A percentile compares a stretch with the other conserved stretches of the same genome.
Conservation (phyloP, 2,797 vertebrate genomes). For the Micrastur ruficollis region DNA sequence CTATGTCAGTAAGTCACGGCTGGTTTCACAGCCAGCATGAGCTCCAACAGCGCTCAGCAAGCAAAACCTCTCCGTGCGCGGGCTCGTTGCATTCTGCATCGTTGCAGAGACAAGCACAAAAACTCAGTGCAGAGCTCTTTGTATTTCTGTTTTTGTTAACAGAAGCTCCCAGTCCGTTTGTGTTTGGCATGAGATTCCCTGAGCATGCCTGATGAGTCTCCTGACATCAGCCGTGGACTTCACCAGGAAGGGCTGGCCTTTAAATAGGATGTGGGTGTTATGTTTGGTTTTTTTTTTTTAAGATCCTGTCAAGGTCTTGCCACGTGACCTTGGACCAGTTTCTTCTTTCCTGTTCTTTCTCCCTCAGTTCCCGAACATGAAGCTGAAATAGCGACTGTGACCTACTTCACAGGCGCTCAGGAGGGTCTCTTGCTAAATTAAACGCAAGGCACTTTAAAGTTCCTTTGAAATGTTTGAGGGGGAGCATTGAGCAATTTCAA, state of each 20-base stretch:
- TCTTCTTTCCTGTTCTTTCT: not conserved
- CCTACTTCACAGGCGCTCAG: not conserved
- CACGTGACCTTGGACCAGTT: not conserved
- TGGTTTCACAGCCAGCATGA: not conserved
- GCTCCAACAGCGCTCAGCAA: not conserved
- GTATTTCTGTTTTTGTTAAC: too few species aligned
- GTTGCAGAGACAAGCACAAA: accelerated
- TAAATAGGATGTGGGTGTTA: not conserved
- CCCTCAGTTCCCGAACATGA: not conserved
- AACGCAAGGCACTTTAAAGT: not conserved
- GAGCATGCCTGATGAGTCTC: not conserved
- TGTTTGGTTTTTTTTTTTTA: not conserved
- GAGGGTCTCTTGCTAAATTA: not conserved
- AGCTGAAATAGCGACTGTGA: not conserved
- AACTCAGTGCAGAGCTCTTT: not conserved
- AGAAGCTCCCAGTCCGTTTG: not conserved
- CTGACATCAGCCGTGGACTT: not conserved
- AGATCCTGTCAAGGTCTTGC: not conserved
- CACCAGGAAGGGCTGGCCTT: not conserved
- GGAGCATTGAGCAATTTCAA: too few species aligned
- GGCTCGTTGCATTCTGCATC: too few species aligned
- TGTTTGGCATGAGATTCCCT: not conserved
- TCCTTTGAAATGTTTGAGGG: not conserved
- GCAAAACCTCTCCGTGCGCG: too few species aligned
- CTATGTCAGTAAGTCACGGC: accelerated